Base-by-base conservation (phyloP, 1,140 invertebrate genomes). In the Bombus terrestris region DNA sequence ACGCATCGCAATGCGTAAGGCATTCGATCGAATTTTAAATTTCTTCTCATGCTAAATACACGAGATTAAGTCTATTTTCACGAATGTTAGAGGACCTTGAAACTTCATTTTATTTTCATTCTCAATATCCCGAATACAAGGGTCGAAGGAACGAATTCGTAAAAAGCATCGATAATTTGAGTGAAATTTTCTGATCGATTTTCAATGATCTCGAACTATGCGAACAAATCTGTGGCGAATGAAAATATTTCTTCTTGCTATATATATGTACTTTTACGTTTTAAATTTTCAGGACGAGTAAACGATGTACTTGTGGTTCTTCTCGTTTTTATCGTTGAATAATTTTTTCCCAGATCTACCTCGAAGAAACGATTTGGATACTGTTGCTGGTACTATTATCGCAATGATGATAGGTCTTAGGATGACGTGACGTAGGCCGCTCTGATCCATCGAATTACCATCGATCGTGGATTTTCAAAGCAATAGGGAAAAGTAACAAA, bases 11-110 rank as follows among this genome's bases (percentile, higher is more conserved):
- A 79, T 18, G 78, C 62, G 41, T 35, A 47, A 41, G 47, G 66
- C 59, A 2, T 28, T 25, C 15, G n/a, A 47, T 69, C 43, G 85
- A 89, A 89, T 89, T 89, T 87, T 41, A 89, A 87, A 89, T 88
- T 75, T 64, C 76, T 3, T 53, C 18, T 32, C 18, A n/a, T 28
- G 39, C 35, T 71, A 76, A 66, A 37, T 28, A 13, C 41, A 18
- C 5, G 47, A 66, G 3, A 15, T 41, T 4, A 25, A 32, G n/a
- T 8, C 13, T 28, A 18, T 37, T 28, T 32, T 18, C 25, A 1
- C 32, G 41, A 53, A 77, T 64, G 25, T 73, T 81, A 53, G 28
- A 12, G 39, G 41, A 73, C 73, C 35, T 83, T 66, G 72, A 47
- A 47, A 53, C 53, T 81, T 32, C 32, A n/a, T 57, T 35, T 47